Conservation (phyloP, 2,888 invertebrate genomes). For the Ophion slaviceki region DNA sequence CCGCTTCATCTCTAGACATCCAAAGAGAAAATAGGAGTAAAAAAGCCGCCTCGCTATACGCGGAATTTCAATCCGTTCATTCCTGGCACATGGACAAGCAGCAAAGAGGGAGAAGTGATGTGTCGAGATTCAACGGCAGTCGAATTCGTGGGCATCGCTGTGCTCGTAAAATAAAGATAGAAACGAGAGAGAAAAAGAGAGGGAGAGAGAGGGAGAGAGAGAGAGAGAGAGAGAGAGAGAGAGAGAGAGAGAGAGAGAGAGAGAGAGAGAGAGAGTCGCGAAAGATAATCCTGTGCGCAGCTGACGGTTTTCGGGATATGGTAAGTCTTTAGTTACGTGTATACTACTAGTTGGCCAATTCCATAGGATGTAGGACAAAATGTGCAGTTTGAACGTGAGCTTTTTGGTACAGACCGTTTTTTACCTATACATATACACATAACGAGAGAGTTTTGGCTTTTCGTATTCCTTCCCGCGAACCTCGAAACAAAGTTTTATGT, state of each 20-base stretch:
- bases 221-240: slow-evolving; percentile 14
- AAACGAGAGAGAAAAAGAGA: slow-evolving; percentile 4
- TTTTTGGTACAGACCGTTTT: slow-evolving; percentile 31
- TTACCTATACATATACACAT: slow-evolving; percentile 12
- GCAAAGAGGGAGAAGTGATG: slow-evolving; percentile 26
- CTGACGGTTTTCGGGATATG: slow-evolving; percentile 69
- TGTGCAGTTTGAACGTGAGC: slow-evolving; percentile 51
- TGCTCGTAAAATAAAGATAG: slow-evolving; percentile 2
- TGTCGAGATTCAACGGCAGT: slow-evolving; percentile 41
- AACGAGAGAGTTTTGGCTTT: slow-evolving; percentile 41
- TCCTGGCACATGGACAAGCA: slow-evolving; percentile 36
- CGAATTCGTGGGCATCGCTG: slow-evolving; percentile 37
- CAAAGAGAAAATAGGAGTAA: background rate
- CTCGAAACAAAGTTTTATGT: slow-evolving; percentile 60
- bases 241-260: background rate
- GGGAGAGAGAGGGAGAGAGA: slow-evolving; percentile 11
- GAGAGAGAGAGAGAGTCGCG: slow-evolving; percentile 1
- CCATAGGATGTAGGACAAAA: slow-evolving; percentile 56
- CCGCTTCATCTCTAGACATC: slow-evolving; percentile 14
- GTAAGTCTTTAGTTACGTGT: slow-evolving; percentile 49
- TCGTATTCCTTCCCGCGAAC: slow-evolving; percentile 46
- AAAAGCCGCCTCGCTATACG: slow-evolving; percentile 12
- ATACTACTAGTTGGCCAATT: slow-evolving; percentile 33
- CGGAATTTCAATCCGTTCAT: slow-evolving; percentile 51
- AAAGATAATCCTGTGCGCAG: slow-evolving; percentile 62